Evolutionary conservation across 2,113 vertebrate genomes (phyloP).

Genomic region (Plecturocebus donacophilus): DNA sequence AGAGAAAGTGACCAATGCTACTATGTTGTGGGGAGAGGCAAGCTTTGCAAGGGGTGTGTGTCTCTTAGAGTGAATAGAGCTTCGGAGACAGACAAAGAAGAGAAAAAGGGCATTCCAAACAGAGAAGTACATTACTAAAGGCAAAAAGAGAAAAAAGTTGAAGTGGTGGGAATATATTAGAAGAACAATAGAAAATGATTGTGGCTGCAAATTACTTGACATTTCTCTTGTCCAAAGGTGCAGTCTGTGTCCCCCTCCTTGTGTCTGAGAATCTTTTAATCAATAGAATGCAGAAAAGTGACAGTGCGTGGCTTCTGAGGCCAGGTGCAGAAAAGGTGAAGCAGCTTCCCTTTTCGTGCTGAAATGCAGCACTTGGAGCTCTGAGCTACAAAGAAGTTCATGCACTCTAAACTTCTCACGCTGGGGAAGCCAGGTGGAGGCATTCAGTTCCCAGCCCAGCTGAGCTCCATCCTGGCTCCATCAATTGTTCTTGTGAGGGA

Average conservation of each 20-base stretch:
- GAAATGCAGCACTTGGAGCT: not conserved
- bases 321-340: not conserved
- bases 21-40: not conserved
- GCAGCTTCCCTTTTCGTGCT: fast-evolving
- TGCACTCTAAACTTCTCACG: not conserved
- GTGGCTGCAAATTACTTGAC: not conserved
- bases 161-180: not conserved
- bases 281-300: not conserved
- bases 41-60: not conserved
- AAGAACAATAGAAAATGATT: not conserved
- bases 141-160: not conserved
- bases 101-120: not conserved
- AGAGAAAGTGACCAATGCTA: not conserved
- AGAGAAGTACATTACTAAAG: not conserved
- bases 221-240: not conserved
- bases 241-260: fast-evolving
- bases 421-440: not conserved
- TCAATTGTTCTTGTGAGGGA: not conserved
- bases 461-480: not conserved
- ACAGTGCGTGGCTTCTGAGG: not conserved
- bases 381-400: too few relatives aligned
- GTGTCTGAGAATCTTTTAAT: not conserved
- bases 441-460: not conserved
- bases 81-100: not conserved
- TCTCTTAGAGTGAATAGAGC: not conserved